A percentile compares a stretch with the other conserved stretches of the same genome.
These are phyloP conservation scores for Calidris pygmaea DNA, from an alignment of 2,113 vertebrate species.

Conservation along the genomic window DNA sequence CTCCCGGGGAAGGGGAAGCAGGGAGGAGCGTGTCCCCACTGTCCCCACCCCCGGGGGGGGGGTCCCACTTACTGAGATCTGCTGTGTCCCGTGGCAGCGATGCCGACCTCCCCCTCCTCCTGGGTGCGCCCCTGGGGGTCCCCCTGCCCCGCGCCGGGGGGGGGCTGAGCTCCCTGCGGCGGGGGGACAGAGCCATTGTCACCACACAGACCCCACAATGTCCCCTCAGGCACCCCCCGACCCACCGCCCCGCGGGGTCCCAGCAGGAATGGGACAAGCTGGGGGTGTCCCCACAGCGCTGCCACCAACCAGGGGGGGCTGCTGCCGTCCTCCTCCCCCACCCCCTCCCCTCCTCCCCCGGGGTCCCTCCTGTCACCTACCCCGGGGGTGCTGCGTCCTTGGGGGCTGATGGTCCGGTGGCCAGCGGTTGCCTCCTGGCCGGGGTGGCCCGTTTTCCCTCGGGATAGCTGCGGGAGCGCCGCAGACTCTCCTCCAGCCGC, in stretches of 20 bases:
- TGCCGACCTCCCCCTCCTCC: constrained; percentile 22
- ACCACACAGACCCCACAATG: background rate
- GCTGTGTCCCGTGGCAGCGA: constrained; percentile 52
- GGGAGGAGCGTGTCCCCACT: background rate
- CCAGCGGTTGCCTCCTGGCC: background rate
- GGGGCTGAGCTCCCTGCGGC: background rate
- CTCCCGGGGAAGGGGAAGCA: background rate
- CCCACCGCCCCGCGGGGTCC: accelerated
- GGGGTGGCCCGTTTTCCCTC: background rate
- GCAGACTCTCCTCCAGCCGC: constrained; percentile 75
- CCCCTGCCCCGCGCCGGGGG: background rate
- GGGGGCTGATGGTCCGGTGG: background rate
- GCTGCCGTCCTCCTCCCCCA: too few relatives aligned
- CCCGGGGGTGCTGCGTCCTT: constrained; percentile 6
- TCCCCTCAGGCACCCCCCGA: background rate
- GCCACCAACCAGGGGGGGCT: background rate
- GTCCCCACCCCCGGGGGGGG: accelerated
- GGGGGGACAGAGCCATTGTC: background rate
- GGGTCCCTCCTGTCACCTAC: constrained; percentile 46
- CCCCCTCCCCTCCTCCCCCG: too few relatives aligned
- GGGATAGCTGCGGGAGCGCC: background rate
- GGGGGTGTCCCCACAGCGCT: background rate
- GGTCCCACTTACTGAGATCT: constrained; percentile 67
- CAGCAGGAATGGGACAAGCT: background rate
- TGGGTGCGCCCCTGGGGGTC: background rate